Conservation (phyloP, 23 tunicate species). For the Styela plicata region DNA sequence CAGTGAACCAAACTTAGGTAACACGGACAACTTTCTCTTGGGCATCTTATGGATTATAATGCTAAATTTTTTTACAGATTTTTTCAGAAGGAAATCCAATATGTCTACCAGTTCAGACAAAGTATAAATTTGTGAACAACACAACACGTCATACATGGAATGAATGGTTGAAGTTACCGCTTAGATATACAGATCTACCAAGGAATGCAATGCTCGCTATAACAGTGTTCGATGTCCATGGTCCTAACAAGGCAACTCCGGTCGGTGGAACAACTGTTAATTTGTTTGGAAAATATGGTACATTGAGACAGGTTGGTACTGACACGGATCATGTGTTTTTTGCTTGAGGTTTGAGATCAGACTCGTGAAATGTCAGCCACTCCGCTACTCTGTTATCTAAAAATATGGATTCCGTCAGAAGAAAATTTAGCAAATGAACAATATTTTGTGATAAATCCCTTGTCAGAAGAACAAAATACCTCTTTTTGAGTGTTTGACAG, state of each 20-base stretch:
- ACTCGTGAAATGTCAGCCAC: too few species aligned
- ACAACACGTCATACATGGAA: constrained; percentile 87
- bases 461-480: too few species aligned
- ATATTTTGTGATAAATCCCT: too few species aligned
- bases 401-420: too few species aligned
- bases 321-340: too few species aligned
- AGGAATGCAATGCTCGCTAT: constrained; percentile 62
- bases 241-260: constrained; percentile 65
- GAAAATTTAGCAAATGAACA: too few species aligned
- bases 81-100: constrained; percentile 76
- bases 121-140: constrained; percentile 45
- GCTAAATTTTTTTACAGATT: constrained; percentile 47
- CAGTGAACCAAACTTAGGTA: too few species aligned
- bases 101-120: constrained; percentile 73
- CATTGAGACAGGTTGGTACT: constrained; percentile 57
- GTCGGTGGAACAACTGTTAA: constrained; percentile 82
- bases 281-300: constrained; percentile 85
- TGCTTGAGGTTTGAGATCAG: too few species aligned
- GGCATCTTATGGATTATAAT: too few species aligned
- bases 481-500: too few species aligned
- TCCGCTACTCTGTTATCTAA: too few species aligned
- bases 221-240: constrained; percentile 83
- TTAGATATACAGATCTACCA: constrained; percentile 87
- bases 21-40: too few species aligned
- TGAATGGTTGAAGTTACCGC: constrained; percentile 92